These are phyloP conservation scores for Pherbina coryleti DNA, from an alignment of 2,888 invertebrate species.

Conservation along the genomic window DNA sequence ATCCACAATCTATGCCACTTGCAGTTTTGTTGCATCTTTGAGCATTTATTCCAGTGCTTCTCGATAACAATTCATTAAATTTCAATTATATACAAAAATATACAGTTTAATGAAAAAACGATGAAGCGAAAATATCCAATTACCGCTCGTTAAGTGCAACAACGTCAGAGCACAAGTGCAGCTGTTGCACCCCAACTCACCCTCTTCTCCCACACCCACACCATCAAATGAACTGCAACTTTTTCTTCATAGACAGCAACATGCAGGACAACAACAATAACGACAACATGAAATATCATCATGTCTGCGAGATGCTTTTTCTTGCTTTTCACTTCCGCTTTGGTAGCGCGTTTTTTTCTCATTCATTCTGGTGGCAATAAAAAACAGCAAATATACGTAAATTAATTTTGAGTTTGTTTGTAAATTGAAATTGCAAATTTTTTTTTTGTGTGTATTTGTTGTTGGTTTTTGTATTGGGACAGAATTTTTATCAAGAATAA, in stretches of 20 bases:
- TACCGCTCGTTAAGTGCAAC: constrained; percentile 11
- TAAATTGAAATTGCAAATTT: constrained; percentile 29
- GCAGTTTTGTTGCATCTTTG: not conserved
- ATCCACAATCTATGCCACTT: not conserved
- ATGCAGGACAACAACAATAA: not conserved
- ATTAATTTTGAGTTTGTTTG: constrained; percentile 32
- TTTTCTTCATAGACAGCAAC: not conserved
- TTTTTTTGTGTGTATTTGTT: not conserved
- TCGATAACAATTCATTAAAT: constrained; percentile 26
- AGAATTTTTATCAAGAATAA: not conserved
- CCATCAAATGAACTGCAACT: not conserved
- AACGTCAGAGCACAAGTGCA: not conserved
- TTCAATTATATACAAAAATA: not conserved
- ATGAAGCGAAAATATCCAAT: constrained; percentile 11
- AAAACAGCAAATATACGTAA: constrained; percentile 21
- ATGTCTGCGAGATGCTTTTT: not conserved
- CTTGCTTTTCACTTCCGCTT: not conserved
- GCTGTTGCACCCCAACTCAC: not conserved
- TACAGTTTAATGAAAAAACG: not conserved
- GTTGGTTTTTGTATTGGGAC: not conserved
- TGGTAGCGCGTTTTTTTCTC: not conserved
- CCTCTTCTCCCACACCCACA: not conserved
- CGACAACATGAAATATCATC: not conserved
- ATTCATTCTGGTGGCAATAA: not conserved
- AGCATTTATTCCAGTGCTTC: not conserved